Percentiles rank a stretch among this genome's conserved stretches.
phyloP scores from a whole-genome alignment of 2,888 invertebrate species.

The Leptodirus hochenwartii region DNA sequence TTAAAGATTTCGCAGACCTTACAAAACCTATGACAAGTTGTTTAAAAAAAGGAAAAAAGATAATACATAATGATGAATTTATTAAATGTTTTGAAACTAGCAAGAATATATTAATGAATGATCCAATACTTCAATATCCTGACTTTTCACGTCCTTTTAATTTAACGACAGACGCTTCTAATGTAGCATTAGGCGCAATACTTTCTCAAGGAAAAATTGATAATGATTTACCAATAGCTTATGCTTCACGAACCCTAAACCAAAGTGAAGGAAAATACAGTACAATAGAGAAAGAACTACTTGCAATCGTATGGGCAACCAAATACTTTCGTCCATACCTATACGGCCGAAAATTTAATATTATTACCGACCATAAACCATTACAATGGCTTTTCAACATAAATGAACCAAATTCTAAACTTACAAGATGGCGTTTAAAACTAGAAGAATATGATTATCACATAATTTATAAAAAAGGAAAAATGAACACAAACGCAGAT shows the following conservation, averaged over 20 bases:
- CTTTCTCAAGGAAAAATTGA: slow-evolving; percentile 15
- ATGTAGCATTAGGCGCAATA: slow-evolving; percentile 16
- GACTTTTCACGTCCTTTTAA: slow-evolving; percentile 14
- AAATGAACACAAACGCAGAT: slow-evolving; percentile 17
- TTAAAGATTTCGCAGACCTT: slow-evolving; percentile 8
- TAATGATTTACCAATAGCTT: slow-evolving; percentile 18
- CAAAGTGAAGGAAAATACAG: slow-evolving; percentile 18
- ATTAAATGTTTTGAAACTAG: slow-evolving; percentile 2
- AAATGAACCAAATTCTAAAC: slow-evolving; percentile 17
- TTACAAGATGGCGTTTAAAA: slow-evolving; percentile 18
- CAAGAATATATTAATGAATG: slow-evolving; percentile 2
- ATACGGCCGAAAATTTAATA: slow-evolving; percentile 17
- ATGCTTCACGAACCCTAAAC: slow-evolving; percentile 17
- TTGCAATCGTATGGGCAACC: slow-evolving; percentile 17
- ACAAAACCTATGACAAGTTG: slow-evolving; percentile 6
- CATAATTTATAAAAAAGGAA: slow-evolving; percentile 18
- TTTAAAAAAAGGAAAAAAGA: too few relatives aligned
- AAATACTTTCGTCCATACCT: slow-evolving; percentile 19
- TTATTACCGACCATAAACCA: slow-evolving; percentile 20
- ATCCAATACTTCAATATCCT: slow-evolving; percentile 10
- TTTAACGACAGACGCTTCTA: slow-evolving; percentile 17
- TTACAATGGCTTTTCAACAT: slow-evolving; percentile 17
- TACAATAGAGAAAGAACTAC: slow-evolving; percentile 18
- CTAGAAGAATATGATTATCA: slow-evolving; percentile 19
- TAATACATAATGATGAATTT: too few relatives aligned